phyloP scores from a whole-genome alignment of 2,888 invertebrate genomes.

The Microdon myrmicae region DNA sequence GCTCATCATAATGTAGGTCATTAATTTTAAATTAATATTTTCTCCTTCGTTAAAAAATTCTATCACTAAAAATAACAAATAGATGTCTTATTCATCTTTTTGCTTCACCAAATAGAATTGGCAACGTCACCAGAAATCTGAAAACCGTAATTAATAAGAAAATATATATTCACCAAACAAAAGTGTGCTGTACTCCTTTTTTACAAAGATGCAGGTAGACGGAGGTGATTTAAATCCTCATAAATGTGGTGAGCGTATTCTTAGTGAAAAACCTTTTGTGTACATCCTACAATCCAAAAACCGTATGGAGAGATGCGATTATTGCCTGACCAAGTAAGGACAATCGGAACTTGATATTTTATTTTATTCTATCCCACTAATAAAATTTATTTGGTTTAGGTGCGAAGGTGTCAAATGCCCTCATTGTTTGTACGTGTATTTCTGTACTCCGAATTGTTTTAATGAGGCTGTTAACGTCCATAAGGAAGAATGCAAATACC shows the following conservation, averaged over 20 bases:
- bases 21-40: no score
- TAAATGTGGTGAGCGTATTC: constrained; percentile 74
- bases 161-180: no score
- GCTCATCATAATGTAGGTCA: no score
- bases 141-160: no score
- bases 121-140: no score
- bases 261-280: constrained; percentile 80
- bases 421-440: constrained; percentile 83
- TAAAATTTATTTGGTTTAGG: constrained; percentile 66
- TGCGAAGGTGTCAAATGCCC: constrained; percentile 82
- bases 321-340: constrained; percentile 78
- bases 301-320: constrained; percentile 78
- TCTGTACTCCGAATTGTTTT: constrained; percentile 85
- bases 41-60: no score
- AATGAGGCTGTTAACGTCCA: constrained; percentile 83
- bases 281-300: constrained; percentile 78
- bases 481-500: constrained; percentile 82
- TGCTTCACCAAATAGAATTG: no score
- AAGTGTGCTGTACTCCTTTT: no score
- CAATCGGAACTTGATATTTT: neutral
- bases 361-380: neutral
- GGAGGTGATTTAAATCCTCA: no score
- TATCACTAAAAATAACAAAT: no score
- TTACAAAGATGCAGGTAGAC: no score
- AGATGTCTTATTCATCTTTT: no score